Conservation (phyloP, 2,888 invertebrate species). For the Marasmarcha lunaedactyla region DNA sequence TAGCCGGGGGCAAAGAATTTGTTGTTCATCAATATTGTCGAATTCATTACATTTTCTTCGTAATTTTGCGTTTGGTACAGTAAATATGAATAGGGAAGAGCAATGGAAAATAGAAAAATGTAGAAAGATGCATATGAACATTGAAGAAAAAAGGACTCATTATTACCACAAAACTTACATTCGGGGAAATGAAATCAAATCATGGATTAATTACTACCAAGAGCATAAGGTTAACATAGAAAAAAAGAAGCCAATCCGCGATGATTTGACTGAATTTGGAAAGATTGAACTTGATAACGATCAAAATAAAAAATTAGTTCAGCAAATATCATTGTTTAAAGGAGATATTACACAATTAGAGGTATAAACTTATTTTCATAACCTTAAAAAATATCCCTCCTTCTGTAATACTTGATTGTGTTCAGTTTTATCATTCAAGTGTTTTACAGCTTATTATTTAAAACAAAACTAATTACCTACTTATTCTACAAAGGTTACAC, state of each 20-base stretch:
- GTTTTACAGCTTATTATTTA: no score
- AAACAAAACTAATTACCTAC: no score
- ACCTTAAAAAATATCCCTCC: neutral
- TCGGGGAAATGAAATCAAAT: conserved; percentile 52
- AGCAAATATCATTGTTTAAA: conserved; percentile 75
- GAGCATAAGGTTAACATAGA: neutral
- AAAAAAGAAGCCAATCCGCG: conserved; percentile 36
- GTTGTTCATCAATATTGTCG: no score
- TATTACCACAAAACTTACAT: conserved; percentile 51
- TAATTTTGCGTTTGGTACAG: no score
- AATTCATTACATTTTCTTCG: no score
- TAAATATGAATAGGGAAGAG: conserved; percentile 22
- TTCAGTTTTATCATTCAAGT: no score
- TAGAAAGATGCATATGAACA: conserved; percentile 57
- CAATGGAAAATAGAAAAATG: conserved; percentile 65
- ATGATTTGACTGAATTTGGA: conserved; percentile 39
- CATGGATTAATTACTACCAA: conserved; percentile 49
- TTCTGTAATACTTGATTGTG: neutral
- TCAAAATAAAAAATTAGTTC: conserved; percentile 52
- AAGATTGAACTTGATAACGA: conserved; percentile 34
- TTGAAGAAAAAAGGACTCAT: conserved; percentile 63
- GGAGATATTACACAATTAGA: conserved; percentile 89
- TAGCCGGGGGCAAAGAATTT: no score
- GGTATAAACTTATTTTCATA: conserved; percentile 31
- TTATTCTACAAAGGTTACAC: no score